Conservation (phyloP, 2,797 vertebrate genomes). For the Typhlichthys subterraneus region DNA sequence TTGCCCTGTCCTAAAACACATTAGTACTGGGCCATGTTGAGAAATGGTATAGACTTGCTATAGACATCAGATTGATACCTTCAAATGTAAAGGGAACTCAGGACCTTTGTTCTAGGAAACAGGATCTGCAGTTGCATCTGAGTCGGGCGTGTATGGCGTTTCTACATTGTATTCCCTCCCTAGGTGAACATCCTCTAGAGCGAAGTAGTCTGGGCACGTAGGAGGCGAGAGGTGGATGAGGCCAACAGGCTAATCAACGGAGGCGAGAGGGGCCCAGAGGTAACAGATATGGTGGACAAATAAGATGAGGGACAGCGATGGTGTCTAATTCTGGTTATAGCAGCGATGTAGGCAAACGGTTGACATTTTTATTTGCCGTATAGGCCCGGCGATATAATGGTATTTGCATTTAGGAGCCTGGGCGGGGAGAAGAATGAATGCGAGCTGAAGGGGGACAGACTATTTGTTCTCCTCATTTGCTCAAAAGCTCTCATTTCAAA, state of each 20-base stretch:
- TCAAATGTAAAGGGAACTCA: too few relatives aligned
- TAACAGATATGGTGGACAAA: conserved; percentile 14
- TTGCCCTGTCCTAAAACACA: not conserved
- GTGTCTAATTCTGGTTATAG: conserved; percentile 28
- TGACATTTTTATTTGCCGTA: conserved; percentile 24
- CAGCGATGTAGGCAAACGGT: not conserved
- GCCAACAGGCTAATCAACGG: not conserved
- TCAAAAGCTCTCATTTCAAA: conserved; percentile 27
- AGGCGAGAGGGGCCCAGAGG: conserved; percentile 3
- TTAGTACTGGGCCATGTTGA: not conserved
- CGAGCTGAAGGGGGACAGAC: conserved; percentile 27
- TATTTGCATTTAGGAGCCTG: conserved; percentile 24
- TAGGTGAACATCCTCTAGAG: conserved; percentile 44
- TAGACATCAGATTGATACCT: not conserved
- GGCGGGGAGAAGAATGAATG: conserved; percentile 32
- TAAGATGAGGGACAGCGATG: conserved; percentile 18
- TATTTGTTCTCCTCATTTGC: conserved; percentile 47
- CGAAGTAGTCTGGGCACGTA: conserved; percentile 21
- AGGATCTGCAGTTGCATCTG: not conserved
- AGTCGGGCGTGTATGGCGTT: conserved; percentile 28
- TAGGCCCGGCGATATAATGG: conserved; percentile 7
- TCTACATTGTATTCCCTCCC: conserved; percentile 42
- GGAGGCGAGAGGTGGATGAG: conserved; percentile 10
- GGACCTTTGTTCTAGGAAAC: too few relatives aligned
- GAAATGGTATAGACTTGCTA: conserved; percentile 13